phyloP scores from a whole-genome alignment of 2,113 vertebrate species.

The Pygoscelis adeliae region DNA sequence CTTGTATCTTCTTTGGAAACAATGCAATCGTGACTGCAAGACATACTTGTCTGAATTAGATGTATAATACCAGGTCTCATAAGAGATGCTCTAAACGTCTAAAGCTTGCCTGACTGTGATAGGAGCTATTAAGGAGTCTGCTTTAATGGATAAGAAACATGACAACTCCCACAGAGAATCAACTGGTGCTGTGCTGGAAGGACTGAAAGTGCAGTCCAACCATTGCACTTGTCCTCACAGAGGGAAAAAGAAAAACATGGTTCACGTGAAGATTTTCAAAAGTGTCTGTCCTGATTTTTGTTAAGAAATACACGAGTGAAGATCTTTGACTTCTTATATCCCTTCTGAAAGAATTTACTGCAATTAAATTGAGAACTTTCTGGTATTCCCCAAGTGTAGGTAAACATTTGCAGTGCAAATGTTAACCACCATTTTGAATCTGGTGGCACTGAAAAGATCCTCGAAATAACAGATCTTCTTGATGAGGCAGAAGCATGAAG shows the following conservation, averaged over 20 bases:
- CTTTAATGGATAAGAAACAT: slow-evolving; percentile 45
- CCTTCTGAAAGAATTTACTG: not conserved
- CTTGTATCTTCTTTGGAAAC: slow-evolving; percentile 45
- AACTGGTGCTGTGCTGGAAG: slow-evolving; percentile 21
- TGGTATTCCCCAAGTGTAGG: not conserved
- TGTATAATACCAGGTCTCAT: slow-evolving; percentile 44
- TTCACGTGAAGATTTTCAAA: not conserved
- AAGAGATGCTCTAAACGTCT: slow-evolving; percentile 33
- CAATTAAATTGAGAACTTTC: not conserved
- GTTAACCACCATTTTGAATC: not conserved
- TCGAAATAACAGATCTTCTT: not conserved
- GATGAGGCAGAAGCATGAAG: not conserved
- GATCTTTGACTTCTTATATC: not conserved
- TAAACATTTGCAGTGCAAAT: not conserved
- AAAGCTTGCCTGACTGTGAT: slow-evolving; percentile 52
- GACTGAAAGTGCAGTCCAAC: not conserved
- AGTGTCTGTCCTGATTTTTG: not conserved
- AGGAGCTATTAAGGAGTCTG: slow-evolving; percentile 57
- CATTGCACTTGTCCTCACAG: not conserved
- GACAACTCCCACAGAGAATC: slow-evolving; percentile 52
- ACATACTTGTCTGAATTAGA: slow-evolving; percentile 41
- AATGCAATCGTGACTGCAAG: slow-evolving; percentile 21
- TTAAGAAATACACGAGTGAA: not conserved
- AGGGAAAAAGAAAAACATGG: not conserved
- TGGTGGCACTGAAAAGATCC: not conserved